Conservation (phyloP, 2,888 invertebrate genomes). For the Hylaea fasciaria region DNA sequence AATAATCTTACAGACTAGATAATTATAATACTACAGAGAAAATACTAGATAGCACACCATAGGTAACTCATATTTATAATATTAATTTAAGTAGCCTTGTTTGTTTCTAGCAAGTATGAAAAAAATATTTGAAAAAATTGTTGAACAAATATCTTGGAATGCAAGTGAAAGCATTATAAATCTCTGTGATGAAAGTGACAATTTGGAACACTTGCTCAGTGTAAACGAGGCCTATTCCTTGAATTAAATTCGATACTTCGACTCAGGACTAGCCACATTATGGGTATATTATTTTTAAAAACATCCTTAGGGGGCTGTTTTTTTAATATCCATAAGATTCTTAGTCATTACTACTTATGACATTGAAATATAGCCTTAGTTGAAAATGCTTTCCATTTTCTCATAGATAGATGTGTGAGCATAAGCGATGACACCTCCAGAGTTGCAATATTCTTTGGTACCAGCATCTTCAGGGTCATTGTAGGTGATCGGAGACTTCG, state of each 20-base stretch:
- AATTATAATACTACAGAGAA: neutral
- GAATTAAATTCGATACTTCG: conserved; percentile 25
- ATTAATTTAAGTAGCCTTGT: neutral
- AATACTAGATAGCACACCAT: conserved; percentile 1
- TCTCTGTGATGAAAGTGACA: neutral
- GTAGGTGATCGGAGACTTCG: conserved; percentile 62
- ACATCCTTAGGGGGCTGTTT: too few relatives aligned
- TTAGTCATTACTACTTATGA: neutral
- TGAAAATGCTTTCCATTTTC: conserved; percentile 53
- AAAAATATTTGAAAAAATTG: neutral
- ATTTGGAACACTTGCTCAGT: conserved; percentile 10
- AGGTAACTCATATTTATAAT: neutral
- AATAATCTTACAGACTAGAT: neutral
- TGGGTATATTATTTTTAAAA: too few relatives aligned
- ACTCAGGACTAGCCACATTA: neutral
- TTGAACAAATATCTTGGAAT: neutral
- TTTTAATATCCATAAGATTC: too few relatives aligned
- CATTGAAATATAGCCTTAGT: conserved; percentile 14
- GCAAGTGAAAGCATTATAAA: neutral
- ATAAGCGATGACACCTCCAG: conserved; percentile 72
- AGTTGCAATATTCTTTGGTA: conserved; percentile 69
- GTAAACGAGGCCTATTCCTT: conserved; percentile 38
- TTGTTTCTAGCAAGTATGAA: neutral
- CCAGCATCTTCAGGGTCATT: conserved; percentile 59
- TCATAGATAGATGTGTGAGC: conserved; percentile 51